Evolutionary conservation across 2,113 vertebrate species (phyloP).

Genomic region (Octodon degus): DNA sequence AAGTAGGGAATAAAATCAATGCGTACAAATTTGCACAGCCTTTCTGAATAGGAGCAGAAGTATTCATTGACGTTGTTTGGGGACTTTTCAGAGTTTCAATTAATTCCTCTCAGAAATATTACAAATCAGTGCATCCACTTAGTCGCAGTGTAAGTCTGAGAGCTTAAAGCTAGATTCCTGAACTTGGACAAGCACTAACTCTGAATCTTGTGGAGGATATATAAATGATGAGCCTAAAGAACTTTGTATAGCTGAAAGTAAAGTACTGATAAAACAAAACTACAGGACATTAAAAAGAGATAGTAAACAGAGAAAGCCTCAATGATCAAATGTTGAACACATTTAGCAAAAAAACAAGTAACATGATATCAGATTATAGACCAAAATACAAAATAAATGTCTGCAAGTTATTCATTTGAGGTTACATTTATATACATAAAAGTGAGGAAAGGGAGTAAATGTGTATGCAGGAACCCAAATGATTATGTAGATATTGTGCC

Average conservation of each 20-base stretch:
- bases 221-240: not conserved
- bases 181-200: not conserved
- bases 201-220: not conserved
- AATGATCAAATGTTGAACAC: not conserved
- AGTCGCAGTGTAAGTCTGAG: not conserved
- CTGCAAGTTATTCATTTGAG: not conserved
- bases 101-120: conserved; percentile 17
- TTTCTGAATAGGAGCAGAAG: not conserved
- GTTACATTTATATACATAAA: not conserved
- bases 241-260: not conserved
- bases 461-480: not conserved
- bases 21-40: not conserved
- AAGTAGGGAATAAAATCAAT: not conserved
- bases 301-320: not conserved
- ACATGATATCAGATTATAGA: not conserved
- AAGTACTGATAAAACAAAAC: not conserved
- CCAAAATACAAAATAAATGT: not conserved
- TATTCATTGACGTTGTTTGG: not conserved
- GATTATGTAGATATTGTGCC: not conserved
- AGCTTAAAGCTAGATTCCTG: not conserved
- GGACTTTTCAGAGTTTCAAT: not conserved
- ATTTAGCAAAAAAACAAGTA: not conserved
- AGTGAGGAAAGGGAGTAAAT: not conserved
- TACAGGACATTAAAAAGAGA: not conserved
- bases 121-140: not conserved